These are phyloP conservation scores for Florisuga fusca DNA, from an alignment of 2,797 vertebrate genomes.

Conservation along the genomic window DNA sequence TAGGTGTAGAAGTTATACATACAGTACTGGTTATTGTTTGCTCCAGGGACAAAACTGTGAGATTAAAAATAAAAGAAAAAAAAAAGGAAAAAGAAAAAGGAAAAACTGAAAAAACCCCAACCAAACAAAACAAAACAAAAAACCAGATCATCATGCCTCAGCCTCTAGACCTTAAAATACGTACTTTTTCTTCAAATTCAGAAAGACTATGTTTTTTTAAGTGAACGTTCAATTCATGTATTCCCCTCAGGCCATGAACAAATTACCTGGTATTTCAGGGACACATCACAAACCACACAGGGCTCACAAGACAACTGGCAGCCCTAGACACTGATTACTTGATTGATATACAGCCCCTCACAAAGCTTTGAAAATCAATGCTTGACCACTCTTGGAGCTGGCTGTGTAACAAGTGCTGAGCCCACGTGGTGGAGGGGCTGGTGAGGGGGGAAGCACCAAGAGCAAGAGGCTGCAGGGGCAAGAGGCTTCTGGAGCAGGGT, in stretches of 20 bases:
- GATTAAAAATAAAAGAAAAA: too few relatives aligned
- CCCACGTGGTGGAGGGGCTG: rapidly evolving
- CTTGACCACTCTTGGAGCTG: background rate
- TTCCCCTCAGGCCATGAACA: background rate
- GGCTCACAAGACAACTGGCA: background rate
- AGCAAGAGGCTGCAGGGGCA: background rate
- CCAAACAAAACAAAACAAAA: too few relatives aligned
- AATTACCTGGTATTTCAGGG: background rate
- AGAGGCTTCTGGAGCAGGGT: background rate
- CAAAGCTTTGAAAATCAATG: background rate
- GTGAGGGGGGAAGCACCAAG: background rate
- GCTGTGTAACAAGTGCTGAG: background rate
- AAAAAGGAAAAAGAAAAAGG: too few relatives aligned
- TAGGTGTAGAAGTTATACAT: background rate
- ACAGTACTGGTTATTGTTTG: rapidly evolving
- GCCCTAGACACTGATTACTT: rapidly evolving
- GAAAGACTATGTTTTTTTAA: background rate
- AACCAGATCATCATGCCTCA: background rate
- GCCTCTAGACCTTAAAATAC: background rate
- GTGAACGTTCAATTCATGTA: background rate
- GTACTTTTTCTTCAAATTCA: background rate
- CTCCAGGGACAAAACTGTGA: background rate
- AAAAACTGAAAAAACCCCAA: too few relatives aligned
- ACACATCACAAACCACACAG: background rate
- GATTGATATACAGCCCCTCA: background rate